Conservation (phyloP, 1,140 invertebrate genomes). For the Sitodiplosis mosellana region DNA sequence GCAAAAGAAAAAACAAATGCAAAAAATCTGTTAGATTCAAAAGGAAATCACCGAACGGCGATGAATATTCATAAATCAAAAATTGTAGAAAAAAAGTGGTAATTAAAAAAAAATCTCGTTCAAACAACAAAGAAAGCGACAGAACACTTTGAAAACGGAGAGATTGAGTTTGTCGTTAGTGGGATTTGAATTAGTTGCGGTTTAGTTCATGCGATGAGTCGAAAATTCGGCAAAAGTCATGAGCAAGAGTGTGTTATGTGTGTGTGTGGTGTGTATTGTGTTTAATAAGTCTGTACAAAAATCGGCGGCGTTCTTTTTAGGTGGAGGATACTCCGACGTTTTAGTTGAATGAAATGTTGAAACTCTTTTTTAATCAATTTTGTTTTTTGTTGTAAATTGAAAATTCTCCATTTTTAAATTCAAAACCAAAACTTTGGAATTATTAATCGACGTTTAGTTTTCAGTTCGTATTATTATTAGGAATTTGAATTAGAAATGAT, state of each 20-base stretch:
- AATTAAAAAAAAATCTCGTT: not conserved
- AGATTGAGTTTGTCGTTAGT: not conserved
- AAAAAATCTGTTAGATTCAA: constrained; percentile 8
- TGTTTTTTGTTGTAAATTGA: too few relatives aligned
- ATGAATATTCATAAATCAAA: constrained; percentile 5
- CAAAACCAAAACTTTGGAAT: too few relatives aligned
- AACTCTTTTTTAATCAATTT: too few relatives aligned
- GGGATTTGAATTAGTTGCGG: not conserved
- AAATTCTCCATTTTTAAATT: too few relatives aligned
- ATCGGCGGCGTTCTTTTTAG: too few relatives aligned
- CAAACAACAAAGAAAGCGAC: not conserved
- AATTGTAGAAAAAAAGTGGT: not conserved
- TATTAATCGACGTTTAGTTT: too few relatives aligned
- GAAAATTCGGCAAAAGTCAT: not conserved
- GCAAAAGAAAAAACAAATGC: constrained; percentile 7
- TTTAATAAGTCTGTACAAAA: not conserved
- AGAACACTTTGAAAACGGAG: not conserved
- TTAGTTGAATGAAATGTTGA: too few relatives aligned
- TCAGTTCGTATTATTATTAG: too few relatives aligned
- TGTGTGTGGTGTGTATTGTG: not conserved
- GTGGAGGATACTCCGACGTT: too few relatives aligned
- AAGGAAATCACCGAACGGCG: constrained; percentile 5
- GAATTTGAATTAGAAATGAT: too few relatives aligned
- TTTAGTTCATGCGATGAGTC: not conserved
- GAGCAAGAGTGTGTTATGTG: not conserved